phyloP scores from a whole-genome alignment of 2,797 vertebrate genomes.

The Lacerta viridis region DNA sequence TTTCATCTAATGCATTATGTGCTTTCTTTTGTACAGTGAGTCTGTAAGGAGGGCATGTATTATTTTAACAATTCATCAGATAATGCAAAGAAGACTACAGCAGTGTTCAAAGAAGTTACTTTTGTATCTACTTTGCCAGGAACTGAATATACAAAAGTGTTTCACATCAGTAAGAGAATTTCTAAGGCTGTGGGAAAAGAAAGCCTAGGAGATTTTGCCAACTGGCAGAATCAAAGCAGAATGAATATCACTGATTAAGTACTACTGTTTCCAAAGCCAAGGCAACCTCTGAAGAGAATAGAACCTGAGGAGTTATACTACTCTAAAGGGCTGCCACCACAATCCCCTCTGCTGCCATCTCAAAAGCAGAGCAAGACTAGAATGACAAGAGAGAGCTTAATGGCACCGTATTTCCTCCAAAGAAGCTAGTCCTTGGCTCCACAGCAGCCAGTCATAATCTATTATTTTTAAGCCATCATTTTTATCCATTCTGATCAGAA shows the following conservation, averaged over 20 bases:
- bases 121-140: slow-evolving; percentile 10
- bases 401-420: neutral
- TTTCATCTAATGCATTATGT: too few species aligned
- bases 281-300: neutral
- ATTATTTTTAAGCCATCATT: neutral
- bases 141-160: slow-evolving; percentile 7
- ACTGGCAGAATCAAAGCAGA: neutral
- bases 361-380: slow-evolving; percentile 11
- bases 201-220: neutral
- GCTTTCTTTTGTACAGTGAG: too few species aligned
- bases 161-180: slow-evolving; percentile 20
- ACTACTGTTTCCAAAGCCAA: neutral
- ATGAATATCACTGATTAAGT: neutral
- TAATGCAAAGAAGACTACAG: slow-evolving; percentile 4
- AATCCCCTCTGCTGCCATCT: neutral
- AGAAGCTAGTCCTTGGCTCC: slow-evolving; percentile 4
- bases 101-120: slow-evolving; percentile 13
- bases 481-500: neutral
- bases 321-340: neutral
- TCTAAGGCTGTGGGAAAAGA: slow-evolving; percentile 17
- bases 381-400: slow-evolving; percentile 16
- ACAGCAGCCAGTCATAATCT: neutral
- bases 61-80: neutral
- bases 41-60: neutral
- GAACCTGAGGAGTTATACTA: neutral